Conservation (phyloP, 2,797 vertebrate genomes). For the Pseudochirops corinnae region DNA sequence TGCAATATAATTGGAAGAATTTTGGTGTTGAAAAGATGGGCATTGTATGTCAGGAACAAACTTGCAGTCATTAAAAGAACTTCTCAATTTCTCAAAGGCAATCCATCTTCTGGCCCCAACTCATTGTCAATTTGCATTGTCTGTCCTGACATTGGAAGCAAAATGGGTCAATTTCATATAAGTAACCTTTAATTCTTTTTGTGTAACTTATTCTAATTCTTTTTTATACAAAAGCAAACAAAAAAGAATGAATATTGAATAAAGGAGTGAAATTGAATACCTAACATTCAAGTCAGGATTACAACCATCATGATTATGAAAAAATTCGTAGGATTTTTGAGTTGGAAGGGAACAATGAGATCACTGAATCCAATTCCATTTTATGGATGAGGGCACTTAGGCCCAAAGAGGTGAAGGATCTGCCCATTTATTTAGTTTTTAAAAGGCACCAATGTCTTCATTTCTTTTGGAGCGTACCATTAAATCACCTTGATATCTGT, state of each 20-base stretch:
- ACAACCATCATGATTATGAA: neutral
- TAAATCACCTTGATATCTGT: neutral
- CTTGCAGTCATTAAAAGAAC: neutral
- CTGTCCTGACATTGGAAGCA: neutral
- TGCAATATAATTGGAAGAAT: neutral
- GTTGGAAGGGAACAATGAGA: neutral
- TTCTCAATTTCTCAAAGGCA: neutral
- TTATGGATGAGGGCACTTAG: neutral
- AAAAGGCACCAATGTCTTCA: neutral
- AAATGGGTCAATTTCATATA: neutral
- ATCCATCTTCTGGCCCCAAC: neutral
- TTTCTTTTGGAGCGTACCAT: slow-evolving; percentile 3
- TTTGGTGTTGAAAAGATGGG: neutral
- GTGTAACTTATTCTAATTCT: slow-evolving; percentile 3
- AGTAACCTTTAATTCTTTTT: neutral
- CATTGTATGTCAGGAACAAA: neutral
- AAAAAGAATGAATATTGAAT: neutral
- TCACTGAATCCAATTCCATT: neutral
- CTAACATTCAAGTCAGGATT: slow-evolving; percentile 31
- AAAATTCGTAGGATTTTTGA: neutral
- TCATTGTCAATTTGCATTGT: neutral
- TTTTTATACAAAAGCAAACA: neutral
- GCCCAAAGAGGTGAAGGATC: neutral
- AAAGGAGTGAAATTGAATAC: neutral
- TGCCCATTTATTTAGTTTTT: neutral